Percentiles rank a stretch among this genome's conserved stretches.
Evolutionary conservation across 2,113 vertebrate species (phyloP).

Genomic region (Anguilla japonica): DNA sequence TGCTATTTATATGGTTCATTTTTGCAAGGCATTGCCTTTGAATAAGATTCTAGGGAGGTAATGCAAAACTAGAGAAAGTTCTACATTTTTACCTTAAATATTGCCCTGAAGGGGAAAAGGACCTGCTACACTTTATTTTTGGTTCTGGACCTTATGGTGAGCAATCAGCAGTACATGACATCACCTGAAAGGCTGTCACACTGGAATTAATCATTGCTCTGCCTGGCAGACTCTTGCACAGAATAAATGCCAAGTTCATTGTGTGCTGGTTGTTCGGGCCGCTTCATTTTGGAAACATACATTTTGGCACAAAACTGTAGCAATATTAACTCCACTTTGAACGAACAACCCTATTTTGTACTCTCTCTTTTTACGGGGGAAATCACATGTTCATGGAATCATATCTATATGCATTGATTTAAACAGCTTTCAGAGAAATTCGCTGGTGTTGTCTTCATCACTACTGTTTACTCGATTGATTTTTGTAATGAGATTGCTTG

Average conservation of each 20-base stretch:
- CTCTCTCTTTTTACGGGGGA: not conserved
- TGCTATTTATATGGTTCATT: not conserved
- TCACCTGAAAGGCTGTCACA: not conserved
- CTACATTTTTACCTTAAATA: not conserved
- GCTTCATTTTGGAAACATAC: not conserved
- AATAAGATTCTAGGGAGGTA: not conserved
- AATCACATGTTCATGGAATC: not conserved
- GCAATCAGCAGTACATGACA: not conserved
- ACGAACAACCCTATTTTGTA: constrained; percentile 5
- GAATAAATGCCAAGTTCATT: not conserved
- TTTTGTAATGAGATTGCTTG: constrained; percentile 10
- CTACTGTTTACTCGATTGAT: constrained; percentile 1
- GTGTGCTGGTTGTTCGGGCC: not conserved
- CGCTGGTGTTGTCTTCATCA: not conserved
- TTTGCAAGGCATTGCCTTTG: not conserved
- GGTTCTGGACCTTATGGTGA: not conserved
- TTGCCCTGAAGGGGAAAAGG: not conserved
- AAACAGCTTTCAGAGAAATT: not conserved
- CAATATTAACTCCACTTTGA: not conserved
- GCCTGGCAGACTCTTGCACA: constrained; percentile 1
- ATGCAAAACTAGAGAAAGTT: not conserved
- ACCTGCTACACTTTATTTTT: not conserved
- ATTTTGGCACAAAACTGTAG: constrained; percentile 9
- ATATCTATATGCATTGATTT: not conserved
- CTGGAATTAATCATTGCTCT: not conserved